These are phyloP conservation scores for Dermochelys coriacea DNA, from an alignment of 2,797 vertebrate genomes.

Conservation along the genomic window DNA sequence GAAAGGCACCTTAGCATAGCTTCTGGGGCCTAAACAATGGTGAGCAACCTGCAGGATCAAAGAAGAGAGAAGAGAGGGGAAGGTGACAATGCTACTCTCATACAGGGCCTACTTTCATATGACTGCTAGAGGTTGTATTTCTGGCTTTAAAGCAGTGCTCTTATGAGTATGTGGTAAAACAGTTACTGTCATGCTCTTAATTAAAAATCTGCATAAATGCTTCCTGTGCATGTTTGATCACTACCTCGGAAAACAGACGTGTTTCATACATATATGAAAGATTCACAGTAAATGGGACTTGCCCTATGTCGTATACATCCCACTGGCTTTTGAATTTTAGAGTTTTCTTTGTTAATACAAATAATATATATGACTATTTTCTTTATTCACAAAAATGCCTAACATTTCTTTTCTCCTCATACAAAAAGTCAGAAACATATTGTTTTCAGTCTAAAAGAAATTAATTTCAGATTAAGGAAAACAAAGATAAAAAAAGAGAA, in stretches of 20 bases:
- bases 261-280: background rate
- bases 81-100: background rate
- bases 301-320: background rate
- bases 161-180: background rate
- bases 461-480: background rate
- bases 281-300: background rate
- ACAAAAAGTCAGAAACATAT: background rate
- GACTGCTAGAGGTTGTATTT: background rate
- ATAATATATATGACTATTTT: background rate
- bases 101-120: background rate
- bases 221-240: background rate
- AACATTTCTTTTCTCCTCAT: background rate
- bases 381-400: background rate
- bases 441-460: background rate
- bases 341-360: background rate
- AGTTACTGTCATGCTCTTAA: background rate
- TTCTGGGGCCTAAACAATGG: no score
- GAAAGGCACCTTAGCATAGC: no score
- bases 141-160: background rate
- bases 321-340: background rate
- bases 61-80: background rate
- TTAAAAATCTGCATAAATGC: background rate
- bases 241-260: background rate
- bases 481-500: background rate
- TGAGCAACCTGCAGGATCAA: no score